Evolutionary conservation across 2,797 vertebrate species (phyloP).

Genomic region (Danio kyathit): DNA sequence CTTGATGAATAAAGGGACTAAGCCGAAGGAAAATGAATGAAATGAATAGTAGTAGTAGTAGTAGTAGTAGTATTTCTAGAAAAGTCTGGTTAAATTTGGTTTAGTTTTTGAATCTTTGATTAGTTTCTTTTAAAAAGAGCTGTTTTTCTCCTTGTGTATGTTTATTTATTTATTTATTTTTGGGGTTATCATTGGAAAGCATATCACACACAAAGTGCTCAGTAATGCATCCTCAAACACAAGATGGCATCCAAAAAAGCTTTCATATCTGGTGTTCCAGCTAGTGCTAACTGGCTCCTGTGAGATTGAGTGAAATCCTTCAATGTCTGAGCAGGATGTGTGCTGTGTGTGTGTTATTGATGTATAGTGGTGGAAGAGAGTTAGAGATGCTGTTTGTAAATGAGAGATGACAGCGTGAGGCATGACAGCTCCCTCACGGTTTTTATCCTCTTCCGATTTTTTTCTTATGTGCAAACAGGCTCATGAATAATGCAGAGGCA

Average conservation of each 20-base stretch:
- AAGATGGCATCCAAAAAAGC: slow-evolving; percentile 32
- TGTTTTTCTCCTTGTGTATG: background rate
- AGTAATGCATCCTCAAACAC: slow-evolving; percentile 31
- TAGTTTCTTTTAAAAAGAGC: background rate
- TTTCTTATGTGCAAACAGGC: slow-evolving; percentile 25
- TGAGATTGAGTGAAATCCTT: slow-evolving; percentile 20
- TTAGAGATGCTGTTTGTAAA: slow-evolving; percentile 44
- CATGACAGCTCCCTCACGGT: slow-evolving; percentile 35
- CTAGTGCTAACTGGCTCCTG: slow-evolving; percentile 42
- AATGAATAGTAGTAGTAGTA: no score
- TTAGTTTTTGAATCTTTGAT: background rate
- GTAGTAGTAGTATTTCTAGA: no score
- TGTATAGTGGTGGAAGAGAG: slow-evolving; percentile 37
- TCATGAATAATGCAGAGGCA: slow-evolving; percentile 39
- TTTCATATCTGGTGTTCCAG: slow-evolving; percentile 14
- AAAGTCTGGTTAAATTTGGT: background rate
- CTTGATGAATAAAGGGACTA: no score
- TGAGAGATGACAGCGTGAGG: slow-evolving; percentile 51
- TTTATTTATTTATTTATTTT: background rate
- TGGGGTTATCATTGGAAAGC: background rate
- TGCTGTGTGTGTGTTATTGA: slow-evolving; percentile 20
- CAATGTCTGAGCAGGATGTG: background rate
- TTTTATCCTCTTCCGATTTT: slow-evolving; percentile 44
- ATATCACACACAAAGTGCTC: slow-evolving; percentile 28
- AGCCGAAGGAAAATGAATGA: no score